Conservation (phyloP, 2,113 vertebrate genomes). For the Accipiter cooperii region DNA sequence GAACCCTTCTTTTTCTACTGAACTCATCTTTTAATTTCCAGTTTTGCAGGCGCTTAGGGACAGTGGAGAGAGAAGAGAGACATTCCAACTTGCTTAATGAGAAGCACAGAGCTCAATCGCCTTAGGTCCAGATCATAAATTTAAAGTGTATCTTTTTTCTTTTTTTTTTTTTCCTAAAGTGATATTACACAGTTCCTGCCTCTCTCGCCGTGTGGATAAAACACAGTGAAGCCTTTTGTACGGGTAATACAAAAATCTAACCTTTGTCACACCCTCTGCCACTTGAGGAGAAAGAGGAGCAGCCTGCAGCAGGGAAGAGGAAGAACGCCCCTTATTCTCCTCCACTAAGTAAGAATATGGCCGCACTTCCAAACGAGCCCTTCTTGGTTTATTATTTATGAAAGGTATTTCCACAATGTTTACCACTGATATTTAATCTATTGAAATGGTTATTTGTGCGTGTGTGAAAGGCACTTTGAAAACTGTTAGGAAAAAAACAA, state of each 20-base stretch:
- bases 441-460: not conserved
- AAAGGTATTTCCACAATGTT: not conserved
- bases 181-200: not conserved
- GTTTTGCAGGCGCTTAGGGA: not conserved
- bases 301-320: not conserved
- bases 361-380: fast-evolving
- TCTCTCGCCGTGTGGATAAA: not conserved
- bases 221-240: not conserved
- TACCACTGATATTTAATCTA: not conserved
- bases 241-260: not conserved
- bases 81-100: not conserved
- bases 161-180: not conserved
- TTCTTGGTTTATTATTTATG: not conserved
- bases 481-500: not conserved
- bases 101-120: not conserved
- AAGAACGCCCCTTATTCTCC: not conserved
- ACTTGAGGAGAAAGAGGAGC: not conserved
- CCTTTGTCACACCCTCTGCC: not conserved
- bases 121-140: not conserved
- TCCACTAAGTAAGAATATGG: not conserved
- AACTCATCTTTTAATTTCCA: not conserved
- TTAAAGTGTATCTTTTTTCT: not conserved
- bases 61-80: not conserved
- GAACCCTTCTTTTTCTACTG: not conserved
- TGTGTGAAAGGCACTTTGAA: not conserved